phyloP scores from a whole-genome alignment of 2,888 invertebrate species.

The Calliopum simillimum region DNA sequence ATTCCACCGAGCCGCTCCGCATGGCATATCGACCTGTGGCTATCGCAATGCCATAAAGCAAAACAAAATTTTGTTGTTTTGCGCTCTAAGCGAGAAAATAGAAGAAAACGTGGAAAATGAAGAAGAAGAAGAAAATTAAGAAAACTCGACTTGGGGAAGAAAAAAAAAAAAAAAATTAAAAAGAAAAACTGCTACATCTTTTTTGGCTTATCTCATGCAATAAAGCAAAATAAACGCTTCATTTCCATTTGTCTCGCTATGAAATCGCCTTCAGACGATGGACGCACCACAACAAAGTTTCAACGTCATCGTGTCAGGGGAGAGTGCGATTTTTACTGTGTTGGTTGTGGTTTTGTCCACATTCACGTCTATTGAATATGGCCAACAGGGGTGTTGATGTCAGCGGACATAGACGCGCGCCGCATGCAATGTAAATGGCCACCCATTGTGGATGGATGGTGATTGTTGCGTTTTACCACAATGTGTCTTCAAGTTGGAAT shows the following conservation, averaged over 20 bases:
- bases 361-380: not conserved
- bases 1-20: not conserved
- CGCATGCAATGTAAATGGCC: slow-evolving; percentile 13
- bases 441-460: slow-evolving; percentile 29
- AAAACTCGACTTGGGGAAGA: slow-evolving; percentile 27
- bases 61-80: slow-evolving; percentile 41
- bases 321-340: not conserved
- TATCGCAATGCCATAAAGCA: slow-evolving; percentile 42
- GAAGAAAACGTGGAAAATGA: slow-evolving; percentile 25
- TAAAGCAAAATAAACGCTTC: slow-evolving; percentile 65
- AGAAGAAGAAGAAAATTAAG: slow-evolving; percentile 37
- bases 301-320: slow-evolving; percentile 48
- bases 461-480: not conserved
- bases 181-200: slow-evolving; percentile 56
- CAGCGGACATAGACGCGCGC: not conserved
- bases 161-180: not conserved
- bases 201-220: slow-evolving; percentile 61
- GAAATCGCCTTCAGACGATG: slow-evolving; percentile 50
- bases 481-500: not conserved
- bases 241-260: slow-evolving; percentile 63
- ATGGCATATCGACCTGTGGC: slow-evolving; percentile 51
- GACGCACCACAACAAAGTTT: slow-evolving; percentile 37
- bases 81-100: slow-evolving; percentile 48
- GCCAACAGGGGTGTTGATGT: not conserved
- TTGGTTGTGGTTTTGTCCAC: not conserved